Evolutionary conservation across 2,888 invertebrate genomes (phyloP).

Genomic region (Habrosyne pyritoides): DNA sequence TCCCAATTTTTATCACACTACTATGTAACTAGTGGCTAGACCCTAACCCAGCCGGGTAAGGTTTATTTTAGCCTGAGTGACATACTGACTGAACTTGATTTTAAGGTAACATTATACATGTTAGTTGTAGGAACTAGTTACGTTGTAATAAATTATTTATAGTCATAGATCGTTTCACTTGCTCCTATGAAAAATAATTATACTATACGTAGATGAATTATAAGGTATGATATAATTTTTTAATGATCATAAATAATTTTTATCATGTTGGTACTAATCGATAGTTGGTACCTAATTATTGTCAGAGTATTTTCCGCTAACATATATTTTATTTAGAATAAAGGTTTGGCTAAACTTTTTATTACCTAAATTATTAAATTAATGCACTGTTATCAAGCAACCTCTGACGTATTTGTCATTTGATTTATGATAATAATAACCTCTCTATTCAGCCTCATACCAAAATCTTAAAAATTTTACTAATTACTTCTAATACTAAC

Average conservation of each 20-base stretch:
- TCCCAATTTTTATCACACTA: conserved; percentile 53
- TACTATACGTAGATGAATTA: not conserved
- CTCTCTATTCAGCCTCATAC: conserved; percentile 45
- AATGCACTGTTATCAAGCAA: not conserved
- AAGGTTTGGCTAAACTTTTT: not conserved
- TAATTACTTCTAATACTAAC: conserved; percentile 22
- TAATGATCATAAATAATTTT: not conserved
- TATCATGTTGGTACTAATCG: not conserved
- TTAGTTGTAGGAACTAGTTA: conserved; percentile 59
- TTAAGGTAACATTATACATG: conserved; percentile 15
- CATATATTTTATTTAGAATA: not conserved
- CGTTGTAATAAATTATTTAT: conserved; percentile 63
- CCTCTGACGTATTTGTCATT: not conserved
- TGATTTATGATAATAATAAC: conserved; percentile 28
- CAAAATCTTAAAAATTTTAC: conserved; percentile 33
- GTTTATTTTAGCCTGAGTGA: conserved; percentile 28
- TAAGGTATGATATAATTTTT: not conserved
- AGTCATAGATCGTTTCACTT: conserved; percentile 20
- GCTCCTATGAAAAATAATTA: not conserved
- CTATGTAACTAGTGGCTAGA: conserved; percentile 20
- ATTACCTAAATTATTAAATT: not conserved
- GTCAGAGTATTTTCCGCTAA: not conserved
- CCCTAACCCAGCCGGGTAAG: conserved; percentile 24
- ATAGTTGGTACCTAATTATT: not conserved
- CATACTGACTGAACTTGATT: conserved; percentile 38